Base-by-base conservation (phyloP, 37 sponge, comb jelly and placozoan species). In the Geodia barretti region DNA sequence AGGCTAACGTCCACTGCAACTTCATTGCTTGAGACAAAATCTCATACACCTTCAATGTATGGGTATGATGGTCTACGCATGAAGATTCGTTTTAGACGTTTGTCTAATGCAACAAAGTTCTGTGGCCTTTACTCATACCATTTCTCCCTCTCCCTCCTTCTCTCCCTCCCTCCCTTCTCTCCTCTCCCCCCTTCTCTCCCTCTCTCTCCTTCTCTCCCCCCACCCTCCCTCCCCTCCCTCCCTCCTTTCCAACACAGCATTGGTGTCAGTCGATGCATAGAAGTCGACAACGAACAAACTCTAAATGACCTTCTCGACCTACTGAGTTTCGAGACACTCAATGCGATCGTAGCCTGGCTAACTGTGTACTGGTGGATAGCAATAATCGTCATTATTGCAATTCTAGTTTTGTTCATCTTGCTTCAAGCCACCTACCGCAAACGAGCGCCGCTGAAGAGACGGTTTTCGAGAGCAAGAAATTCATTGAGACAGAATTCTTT, bases 401-500 rank as follows among this genome's bases (percentile, higher is more conserved):
- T 94, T 39, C 61, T 76, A 2, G 75, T 87, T 26, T 20, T 94
- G 35, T 63, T 87, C 54, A 84, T 90, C 60, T 86, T 87, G 26
- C 88, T 94, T 23, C 95, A 79, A 35, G 25, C 87, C 79, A 94
- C 95, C 38, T 94, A 94, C 41, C 84, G 95, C 24, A 86, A 78
- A 82, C 78, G 84, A 59, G 88, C 85, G 75, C 84, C 88, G 0
- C 24, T 87, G 54, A 80, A 70, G 35, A 74, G 72, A 72, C 64
- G 70, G 0, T 7, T 73, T 0, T 66, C 65, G 1, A 40, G 82
- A 2, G 74, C 64, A 19, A 83, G 84, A 17, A 70, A 37, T 14
- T 81, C 81, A 9, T 41, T 74, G 33, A 21, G 79, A 35, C 26
- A 62, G 1, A 35, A 41, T 47, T 47, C 54, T 7, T 17, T 14